Conservation (phyloP, 2,113 vertebrate genomes). For the Cynopterus brachyotis region DNA sequence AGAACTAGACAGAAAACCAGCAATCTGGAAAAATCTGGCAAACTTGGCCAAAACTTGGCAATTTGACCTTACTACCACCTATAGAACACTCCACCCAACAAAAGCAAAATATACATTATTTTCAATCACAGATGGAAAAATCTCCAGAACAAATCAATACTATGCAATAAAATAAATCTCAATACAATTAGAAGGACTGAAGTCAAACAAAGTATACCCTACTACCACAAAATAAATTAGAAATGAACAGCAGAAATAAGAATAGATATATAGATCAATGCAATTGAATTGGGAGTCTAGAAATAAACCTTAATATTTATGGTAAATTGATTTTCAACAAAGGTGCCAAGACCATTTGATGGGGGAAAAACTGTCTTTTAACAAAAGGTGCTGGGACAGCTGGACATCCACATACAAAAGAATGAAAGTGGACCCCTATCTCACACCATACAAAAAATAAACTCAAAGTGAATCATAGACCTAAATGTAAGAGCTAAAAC, state of each 20-base stretch:
- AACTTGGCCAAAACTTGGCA: background rate
- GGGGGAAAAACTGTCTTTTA: background rate
- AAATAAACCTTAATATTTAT: background rate
- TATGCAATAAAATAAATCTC: conserved; percentile 1
- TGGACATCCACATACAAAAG: background rate
- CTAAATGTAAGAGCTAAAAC: background rate
- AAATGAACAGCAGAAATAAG: conserved; percentile 9
- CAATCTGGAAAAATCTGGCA: background rate
- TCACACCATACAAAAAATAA: background rate
- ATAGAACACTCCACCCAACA: background rate
- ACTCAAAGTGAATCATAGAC: background rate
- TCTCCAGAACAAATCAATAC: background rate
- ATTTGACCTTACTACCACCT: background rate
- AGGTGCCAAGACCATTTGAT: background rate
- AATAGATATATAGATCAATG: background rate
- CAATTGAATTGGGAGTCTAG: background rate
- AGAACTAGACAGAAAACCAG: conserved; percentile 14
- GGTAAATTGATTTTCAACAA: conserved; percentile 23
- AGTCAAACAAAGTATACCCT: background rate
- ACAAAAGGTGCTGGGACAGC: background rate
- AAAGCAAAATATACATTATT: conserved; percentile 39
- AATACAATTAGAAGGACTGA: background rate
- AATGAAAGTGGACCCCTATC: background rate
- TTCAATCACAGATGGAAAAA: conserved; percentile 21
- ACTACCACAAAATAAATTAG: conserved; percentile 36